Percentiles rank a stretch among this genome's conserved stretches.
These are phyloP conservation scores for Herpailurus yagouaroundi DNA, from an alignment of 2,113 vertebrate genomes.

Conservation along the genomic window DNA sequence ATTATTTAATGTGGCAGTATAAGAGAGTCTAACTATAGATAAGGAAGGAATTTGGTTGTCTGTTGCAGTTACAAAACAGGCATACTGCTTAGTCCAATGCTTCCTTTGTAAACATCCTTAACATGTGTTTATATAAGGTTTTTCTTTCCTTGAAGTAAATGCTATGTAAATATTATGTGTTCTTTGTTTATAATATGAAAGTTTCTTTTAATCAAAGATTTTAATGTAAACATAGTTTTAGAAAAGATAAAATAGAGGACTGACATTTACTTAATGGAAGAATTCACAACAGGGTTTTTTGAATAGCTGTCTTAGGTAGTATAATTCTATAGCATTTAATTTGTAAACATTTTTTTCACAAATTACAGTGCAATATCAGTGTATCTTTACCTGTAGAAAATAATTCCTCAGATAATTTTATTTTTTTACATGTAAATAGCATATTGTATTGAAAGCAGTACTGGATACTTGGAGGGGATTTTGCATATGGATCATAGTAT, in stretches of 20 bases:
- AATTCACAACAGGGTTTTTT: background rate
- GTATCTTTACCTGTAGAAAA: constrained; percentile 18
- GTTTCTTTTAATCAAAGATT: constrained; percentile 31
- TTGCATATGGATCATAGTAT: background rate
- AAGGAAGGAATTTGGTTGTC: background rate
- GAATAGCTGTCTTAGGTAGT: constrained; percentile 9
- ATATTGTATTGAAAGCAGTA: background rate
- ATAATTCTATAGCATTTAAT: background rate
- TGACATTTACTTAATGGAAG: constrained; percentile 38
- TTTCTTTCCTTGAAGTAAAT: constrained; percentile 55
- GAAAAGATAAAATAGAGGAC: constrained; percentile 15
- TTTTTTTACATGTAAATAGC: background rate
- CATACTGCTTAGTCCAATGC: background rate
- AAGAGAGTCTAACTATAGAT: constrained; percentile 1
- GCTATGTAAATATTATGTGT: constrained; percentile 6
- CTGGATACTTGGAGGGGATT: background rate
- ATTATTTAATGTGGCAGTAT: background rate
- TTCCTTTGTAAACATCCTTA: constrained; percentile 44
- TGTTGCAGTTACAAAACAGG: background rate
- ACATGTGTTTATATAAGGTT: constrained; percentile 7
- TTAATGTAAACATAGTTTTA: constrained; percentile 35
- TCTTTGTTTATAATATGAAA: constrained; percentile 13
- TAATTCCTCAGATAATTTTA: background rate
- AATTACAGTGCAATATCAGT: background rate
- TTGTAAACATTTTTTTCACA: background rate